Conservation (phyloP, 2,888 invertebrate genomes). For the Metopia argyrocephala region DNA sequence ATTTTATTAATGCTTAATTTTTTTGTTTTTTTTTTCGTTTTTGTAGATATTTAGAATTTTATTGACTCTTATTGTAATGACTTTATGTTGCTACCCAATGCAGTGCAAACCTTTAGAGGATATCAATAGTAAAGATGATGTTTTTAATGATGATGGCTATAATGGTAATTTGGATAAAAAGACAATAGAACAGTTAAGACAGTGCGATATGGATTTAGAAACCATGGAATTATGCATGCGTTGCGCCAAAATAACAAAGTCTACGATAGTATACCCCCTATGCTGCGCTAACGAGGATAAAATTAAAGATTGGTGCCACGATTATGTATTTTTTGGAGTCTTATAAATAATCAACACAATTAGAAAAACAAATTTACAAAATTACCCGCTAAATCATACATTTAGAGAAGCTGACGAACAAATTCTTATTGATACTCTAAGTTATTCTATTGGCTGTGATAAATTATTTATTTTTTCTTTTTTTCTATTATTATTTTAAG, state of each 20-base stretch:
- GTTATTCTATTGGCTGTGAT: slow-evolving; percentile 73
- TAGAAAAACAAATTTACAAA: background rate
- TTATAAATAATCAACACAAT: background rate
- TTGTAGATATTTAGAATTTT: slow-evolving; percentile 33
- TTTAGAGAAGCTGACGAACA: slow-evolving; percentile 52
- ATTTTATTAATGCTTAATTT: background rate
- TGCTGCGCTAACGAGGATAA: slow-evolving; percentile 80
- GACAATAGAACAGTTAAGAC: slow-evolving; percentile 73
- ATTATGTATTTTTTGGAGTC: slow-evolving; percentile 79
- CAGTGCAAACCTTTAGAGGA: slow-evolving; percentile 60
- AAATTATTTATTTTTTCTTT: slow-evolving; percentile 36
- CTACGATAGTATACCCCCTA: slow-evolving; percentile 80
- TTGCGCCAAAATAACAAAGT: slow-evolving; percentile 80
- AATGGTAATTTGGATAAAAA: slow-evolving; percentile 73
- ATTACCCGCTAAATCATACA: background rate
- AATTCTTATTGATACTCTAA: slow-evolving; percentile 47
- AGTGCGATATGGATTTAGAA: slow-evolving; percentile 71
- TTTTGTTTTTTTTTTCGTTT: no score
- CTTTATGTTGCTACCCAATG: background rate
- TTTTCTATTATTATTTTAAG: slow-evolving; percentile 22
- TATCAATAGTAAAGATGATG: slow-evolving; percentile 22
- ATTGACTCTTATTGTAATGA: background rate
- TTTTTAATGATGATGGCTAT: slow-evolving; percentile 67
- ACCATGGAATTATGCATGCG: slow-evolving; percentile 80
- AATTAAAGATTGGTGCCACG: slow-evolving; percentile 79